Base-by-base conservation (phyloP, 2,888 invertebrate species). In the Graphium colonna region DNA sequence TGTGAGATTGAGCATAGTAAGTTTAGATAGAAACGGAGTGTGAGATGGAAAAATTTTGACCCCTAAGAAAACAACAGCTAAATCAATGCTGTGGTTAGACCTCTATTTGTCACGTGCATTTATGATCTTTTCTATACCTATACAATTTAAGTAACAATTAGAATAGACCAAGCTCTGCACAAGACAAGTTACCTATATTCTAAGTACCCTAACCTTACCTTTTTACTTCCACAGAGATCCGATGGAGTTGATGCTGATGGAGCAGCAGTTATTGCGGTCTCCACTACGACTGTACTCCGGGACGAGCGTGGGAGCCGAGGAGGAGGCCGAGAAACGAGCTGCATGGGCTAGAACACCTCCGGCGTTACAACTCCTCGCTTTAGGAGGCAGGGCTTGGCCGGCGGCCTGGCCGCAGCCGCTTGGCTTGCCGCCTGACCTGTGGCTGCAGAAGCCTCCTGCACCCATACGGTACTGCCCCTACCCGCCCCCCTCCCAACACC, bases 401-500 rank as follows among this genome's bases (percentile, higher is more conserved):
- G 46, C 96, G 73, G 46, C 66, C 2, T 52, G 52, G 52, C 47
- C 47, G 1, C 52, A 52, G 36, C 52, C 52, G 9, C 47, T 52
- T 8, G 47, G 46, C 28, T 88, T 96, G 48, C 96, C 96, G 65
- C 97, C 96, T 58, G 97, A 97, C 75, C 95, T 97, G 8, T 97
- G 97, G 91, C 95, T 97, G 93, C 97, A 97, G 90, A 97, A 97
- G 77, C 95, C 96, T 0, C 91, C 90, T 1, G 69, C 88, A 26
- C 89, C 91, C 0, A 85, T 92, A 10, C 91, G 92, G 67, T 89
- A 89, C 73, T 92, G 92, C 70, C 92, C 92, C 8, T 92, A 92
- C 64, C 92, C 92, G n/a, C 91, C 92, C 10, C 89, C 88, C 15
- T 60, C 84, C 52, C 85, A 79, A 60, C 85, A 79, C 60, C 77